These are phyloP conservation scores for Phodopus roborovskii DNA, from an alignment of 2,113 vertebrate species.

Conservation along the genomic window DNA sequence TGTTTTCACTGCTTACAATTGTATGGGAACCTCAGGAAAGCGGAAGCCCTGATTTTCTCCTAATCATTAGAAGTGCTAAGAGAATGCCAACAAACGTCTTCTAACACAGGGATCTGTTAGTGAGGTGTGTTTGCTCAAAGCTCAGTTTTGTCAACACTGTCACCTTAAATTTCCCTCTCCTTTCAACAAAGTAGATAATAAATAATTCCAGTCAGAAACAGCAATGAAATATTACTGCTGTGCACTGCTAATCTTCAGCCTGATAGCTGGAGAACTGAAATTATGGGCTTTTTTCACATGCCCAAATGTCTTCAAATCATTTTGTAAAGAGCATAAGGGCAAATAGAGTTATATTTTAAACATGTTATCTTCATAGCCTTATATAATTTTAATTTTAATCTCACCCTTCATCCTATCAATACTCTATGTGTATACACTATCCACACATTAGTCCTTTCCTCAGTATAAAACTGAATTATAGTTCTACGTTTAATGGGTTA, in stretches of 20 bases:
- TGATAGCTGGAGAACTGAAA: background rate
- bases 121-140: constrained; percentile 46
- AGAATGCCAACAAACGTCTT: constrained; percentile 40
- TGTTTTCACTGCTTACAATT: background rate
- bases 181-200: constrained; percentile 63
- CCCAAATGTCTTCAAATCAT: constrained; percentile 44
- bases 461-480: constrained; percentile 24
- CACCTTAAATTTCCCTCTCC: constrained; percentile 63
- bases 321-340: constrained; percentile 37
- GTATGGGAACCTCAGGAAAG: background rate
- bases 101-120: constrained; percentile 44
- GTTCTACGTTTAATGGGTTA: constrained; percentile 17
- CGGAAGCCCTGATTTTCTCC: background rate
- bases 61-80: constrained; percentile 39
- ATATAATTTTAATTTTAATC: constrained; percentile 53
- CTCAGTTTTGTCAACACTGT: constrained; percentile 62
- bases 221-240: constrained; percentile 60
- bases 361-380: constrained; percentile 13
- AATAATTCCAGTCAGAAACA: constrained; percentile 55
- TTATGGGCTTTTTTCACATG: constrained; percentile 8
- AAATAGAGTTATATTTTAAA: constrained; percentile 53
- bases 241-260: constrained; percentile 51
- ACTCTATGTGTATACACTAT: background rate
- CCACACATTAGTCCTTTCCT: background rate
- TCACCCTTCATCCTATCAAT: background rate